Evolutionary conservation across 2,113 vertebrate genomes (phyloP).

Genomic region (Chamaetylas fuelleborni): DNA sequence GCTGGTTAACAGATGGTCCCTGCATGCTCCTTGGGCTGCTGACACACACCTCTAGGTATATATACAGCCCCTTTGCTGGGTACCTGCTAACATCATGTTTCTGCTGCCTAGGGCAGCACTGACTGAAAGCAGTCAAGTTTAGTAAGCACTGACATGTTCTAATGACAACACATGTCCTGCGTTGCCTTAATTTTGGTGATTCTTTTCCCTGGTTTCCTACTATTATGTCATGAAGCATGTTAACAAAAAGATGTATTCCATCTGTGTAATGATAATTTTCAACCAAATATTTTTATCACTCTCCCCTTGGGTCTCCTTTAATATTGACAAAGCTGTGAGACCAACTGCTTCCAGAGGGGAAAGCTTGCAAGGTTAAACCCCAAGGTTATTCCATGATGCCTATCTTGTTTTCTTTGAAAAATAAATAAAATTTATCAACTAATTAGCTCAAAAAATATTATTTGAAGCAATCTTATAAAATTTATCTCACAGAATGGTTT

Average conservation of each 20-base stretch:
- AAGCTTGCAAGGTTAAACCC: not conserved
- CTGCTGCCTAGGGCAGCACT: not conserved
- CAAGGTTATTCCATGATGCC: not conserved
- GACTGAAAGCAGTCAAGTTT: not conserved
- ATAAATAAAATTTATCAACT: not conserved
- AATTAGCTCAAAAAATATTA: not conserved
- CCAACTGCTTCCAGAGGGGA: not conserved
- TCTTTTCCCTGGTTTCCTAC: not conserved
- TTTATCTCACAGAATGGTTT: not conserved
- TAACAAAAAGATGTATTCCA: not conserved
- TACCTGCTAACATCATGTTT: not conserved
- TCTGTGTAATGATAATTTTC: not conserved
- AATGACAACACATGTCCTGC: not conserved
- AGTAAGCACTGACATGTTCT: not conserved
- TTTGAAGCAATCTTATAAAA: not conserved
- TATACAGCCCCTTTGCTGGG: not conserved
- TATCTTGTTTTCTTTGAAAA: not conserved
- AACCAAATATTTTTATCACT: not conserved
- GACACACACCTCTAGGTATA: not conserved
- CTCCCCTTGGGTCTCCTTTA: not conserved
- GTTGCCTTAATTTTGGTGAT: not conserved
- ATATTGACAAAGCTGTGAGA: not conserved
- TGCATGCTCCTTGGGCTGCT: not conserved
- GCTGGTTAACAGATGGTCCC: constrained; percentile 20
- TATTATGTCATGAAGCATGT: not conserved